Evolutionary conservation across 2,113 vertebrate genomes (phyloP).

Genomic region (Psammodynastes pulverulentus): DNA sequence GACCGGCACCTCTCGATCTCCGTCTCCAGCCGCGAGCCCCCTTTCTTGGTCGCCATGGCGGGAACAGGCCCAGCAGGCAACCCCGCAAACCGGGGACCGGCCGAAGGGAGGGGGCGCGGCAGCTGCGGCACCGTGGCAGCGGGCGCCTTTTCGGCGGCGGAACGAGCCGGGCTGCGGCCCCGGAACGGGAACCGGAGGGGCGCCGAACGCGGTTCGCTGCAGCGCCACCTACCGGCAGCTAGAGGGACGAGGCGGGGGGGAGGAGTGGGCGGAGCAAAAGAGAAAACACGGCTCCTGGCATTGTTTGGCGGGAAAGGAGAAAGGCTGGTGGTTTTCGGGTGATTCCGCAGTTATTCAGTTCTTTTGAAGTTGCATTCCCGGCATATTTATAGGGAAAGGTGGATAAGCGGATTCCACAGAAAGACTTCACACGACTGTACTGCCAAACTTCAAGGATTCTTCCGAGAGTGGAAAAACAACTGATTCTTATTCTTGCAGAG

Average conservation of each 20-base stretch:
- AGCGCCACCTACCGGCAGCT: conserved; percentile 55
- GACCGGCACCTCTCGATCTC: conserved; percentile 92
- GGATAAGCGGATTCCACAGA: neutral
- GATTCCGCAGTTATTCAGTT: no score
- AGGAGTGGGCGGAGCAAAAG: neutral
- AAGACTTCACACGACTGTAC: neutral
- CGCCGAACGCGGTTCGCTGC: neutral
- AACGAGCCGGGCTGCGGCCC: conserved; percentile 19
- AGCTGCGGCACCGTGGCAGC: conserved; percentile 35
- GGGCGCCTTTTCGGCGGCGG: conserved; percentile 10
- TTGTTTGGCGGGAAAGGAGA: neutral
- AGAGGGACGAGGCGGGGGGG: conserved; percentile 10
- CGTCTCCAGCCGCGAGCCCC: conserved; percentile 87
- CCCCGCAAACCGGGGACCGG: conserved; percentile 22
- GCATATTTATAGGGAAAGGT: neutral
- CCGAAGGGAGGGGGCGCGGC: conserved; percentile 28
- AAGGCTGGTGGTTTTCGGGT: fast-evolving
- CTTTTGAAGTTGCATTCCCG: neutral
- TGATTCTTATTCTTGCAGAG: neutral
- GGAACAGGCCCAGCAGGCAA: conserved; percentile 20
- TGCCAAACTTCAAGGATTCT: neutral
- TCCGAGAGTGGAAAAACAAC: neutral
- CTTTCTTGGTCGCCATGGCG: conserved; percentile 88
- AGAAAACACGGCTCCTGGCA: no score
- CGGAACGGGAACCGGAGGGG: conserved; percentile 54